phyloP scores from a whole-genome alignment of 2,797 vertebrate genomes.

The Eurystomus glaucurus region DNA sequence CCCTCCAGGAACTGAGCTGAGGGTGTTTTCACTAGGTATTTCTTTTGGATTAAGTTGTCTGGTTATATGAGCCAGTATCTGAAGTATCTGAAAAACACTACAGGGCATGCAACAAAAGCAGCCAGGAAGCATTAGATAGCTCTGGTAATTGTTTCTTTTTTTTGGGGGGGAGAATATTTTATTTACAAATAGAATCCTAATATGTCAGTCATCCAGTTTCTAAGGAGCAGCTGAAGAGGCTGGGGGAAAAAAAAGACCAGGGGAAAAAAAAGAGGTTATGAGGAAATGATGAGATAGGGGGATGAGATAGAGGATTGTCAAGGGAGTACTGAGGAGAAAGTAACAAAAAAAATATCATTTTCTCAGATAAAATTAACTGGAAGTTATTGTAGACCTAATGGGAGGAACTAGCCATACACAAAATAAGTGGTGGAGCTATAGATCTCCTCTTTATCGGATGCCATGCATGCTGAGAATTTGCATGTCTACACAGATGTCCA shows the following conservation, averaged over 20 bases:
- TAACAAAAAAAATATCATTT: background rate
- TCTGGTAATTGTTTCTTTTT: too few relatives aligned
- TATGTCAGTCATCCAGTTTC: background rate
- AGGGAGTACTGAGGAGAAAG: background rate
- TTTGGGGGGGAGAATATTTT: rapidly evolving
- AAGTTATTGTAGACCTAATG: background rate
- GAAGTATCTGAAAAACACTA: background rate
- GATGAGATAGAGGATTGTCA: background rate
- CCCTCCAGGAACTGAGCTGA: background rate
- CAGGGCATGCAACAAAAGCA: background rate
- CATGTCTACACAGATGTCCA: rapidly evolving
- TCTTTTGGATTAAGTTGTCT: background rate
- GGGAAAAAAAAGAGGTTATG: background rate
- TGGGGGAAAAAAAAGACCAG: background rate
- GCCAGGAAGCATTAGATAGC: background rate
- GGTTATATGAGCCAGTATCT: background rate
- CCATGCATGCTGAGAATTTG: background rate
- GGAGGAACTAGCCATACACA: background rate
- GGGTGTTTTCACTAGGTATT: background rate
- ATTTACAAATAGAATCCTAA: background rate
- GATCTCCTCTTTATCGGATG: background rate
- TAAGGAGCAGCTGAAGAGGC: background rate
- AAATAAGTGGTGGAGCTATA: background rate
- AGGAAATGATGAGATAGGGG: rapidly evolving
- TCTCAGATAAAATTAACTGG: background rate